These are phyloP conservation scores for Chrysomallon squamiferum DNA, from an alignment of 1,140 invertebrate genomes.

Conservation along the genomic window DNA sequence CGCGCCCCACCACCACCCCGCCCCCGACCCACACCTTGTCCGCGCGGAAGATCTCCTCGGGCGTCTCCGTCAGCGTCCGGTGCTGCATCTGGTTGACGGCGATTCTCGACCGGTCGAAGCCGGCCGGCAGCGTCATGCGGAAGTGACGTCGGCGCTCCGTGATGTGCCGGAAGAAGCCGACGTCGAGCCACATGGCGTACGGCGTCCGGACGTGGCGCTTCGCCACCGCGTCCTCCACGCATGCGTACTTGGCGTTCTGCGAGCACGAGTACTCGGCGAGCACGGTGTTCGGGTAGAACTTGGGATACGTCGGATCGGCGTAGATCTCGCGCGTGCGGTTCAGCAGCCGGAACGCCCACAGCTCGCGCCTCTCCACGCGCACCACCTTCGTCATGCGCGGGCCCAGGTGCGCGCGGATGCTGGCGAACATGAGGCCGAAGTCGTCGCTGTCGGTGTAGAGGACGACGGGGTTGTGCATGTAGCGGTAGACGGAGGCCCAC, in stretches of 20 bases:
- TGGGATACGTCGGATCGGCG: slow-evolving; percentile 19
- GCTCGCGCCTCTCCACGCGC: slow-evolving; percentile 3
- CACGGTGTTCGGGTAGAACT: slow-evolving; percentile 29
- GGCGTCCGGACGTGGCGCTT: slow-evolving; percentile 17
- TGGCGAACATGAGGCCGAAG: slow-evolving; percentile 13
- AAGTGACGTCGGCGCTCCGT: not conserved
- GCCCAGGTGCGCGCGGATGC: slow-evolving; percentile 7
- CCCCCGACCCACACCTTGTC: slow-evolving; percentile 25
- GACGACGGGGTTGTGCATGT: slow-evolving; percentile 29
- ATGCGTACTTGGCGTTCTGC: slow-evolving; percentile 31
- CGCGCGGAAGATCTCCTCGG: slow-evolving; percentile 19
- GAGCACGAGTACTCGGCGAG: slow-evolving; percentile 30
- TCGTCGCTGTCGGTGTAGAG: slow-evolving; percentile 32
- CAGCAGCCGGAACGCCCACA: slow-evolving; percentile 29
- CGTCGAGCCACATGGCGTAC: slow-evolving; percentile 33
- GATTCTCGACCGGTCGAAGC: not conserved
- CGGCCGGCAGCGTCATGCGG: not conserved
- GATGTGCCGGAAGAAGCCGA: slow-evolving; percentile 25
- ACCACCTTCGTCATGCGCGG: slow-evolving; percentile 23
- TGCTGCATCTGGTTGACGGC: not conserved
- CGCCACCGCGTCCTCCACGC: slow-evolving; percentile 10
- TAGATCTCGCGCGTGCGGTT: slow-evolving; percentile 31
- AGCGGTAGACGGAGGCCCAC: slow-evolving; percentile 19
- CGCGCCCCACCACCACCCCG: slow-evolving; percentile 17
- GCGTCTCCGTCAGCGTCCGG: not conserved